Conservation (phyloP, 2,888 invertebrate genomes). For the Agriopis aurantiaria region DNA sequence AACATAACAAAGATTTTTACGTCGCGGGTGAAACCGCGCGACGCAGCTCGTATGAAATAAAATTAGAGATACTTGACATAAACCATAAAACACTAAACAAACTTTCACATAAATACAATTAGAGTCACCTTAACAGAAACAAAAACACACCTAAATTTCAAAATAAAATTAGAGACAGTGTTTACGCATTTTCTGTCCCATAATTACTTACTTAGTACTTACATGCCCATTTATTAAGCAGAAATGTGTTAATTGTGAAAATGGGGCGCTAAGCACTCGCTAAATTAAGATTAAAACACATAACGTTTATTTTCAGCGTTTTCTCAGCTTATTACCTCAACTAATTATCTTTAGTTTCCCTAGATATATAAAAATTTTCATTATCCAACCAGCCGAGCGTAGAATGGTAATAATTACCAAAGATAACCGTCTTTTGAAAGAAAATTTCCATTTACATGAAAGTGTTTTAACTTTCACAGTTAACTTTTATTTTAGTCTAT, state of each 20-base stretch:
- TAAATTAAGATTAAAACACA: constrained; percentile 10
- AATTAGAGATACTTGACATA: too few species aligned
- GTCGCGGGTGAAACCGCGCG: too few species aligned
- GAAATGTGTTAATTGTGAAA: constrained; percentile 11
- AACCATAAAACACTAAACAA: too few species aligned
- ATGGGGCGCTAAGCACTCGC: constrained; percentile 7
- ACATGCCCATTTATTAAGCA: constrained; percentile 9
- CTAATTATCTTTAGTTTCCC: constrained; percentile 4
- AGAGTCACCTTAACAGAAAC: too few species aligned
- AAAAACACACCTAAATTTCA: too few species aligned
- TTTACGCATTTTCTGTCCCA: neutral
- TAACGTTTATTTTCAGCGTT: constrained; percentile 1
- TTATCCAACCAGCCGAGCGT: neutral
- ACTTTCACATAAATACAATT: too few species aligned
- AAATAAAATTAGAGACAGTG: too few species aligned
- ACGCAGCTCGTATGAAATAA: too few species aligned
- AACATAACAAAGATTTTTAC: too few species aligned
- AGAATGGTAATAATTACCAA: neutral
- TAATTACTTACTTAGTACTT: neutral
- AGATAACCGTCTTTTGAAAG: neutral
- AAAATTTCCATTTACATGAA: neutral
- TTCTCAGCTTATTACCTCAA: constrained; percentile 3
- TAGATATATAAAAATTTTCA: constrained; percentile 5
- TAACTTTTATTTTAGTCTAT: neutral
- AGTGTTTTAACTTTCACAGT: neutral